phyloP scores from a whole-genome alignment of 2,888 invertebrate species.

The Catocala nupta region DNA sequence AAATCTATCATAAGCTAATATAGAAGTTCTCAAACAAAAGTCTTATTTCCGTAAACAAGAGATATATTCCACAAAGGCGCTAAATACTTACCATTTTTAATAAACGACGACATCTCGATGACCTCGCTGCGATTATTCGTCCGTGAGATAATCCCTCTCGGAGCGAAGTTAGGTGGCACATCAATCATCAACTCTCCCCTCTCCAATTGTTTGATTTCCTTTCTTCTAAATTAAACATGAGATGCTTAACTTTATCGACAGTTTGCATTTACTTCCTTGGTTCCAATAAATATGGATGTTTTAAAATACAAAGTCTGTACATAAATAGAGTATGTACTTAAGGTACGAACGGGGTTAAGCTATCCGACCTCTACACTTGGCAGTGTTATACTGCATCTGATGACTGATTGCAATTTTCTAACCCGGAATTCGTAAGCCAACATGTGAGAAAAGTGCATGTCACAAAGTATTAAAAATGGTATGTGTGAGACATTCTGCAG shows the following conservation, averaged over 20 bases:
- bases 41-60: neutral
- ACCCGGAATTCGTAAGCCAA: slow-evolving; percentile 4
- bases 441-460: slow-evolving; percentile 9
- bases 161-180: slow-evolving; percentile 29
- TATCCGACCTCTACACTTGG: slow-evolving; percentile 4
- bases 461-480: neutral
- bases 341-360: neutral
- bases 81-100: slow-evolving; percentile 10
- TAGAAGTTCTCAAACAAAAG: too few species aligned
- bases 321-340: neutral
- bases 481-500: too few species aligned
- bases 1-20: too few species aligned
- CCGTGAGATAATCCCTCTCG: slow-evolving; percentile 32
- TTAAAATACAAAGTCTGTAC: neutral
- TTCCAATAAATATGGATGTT: neutral
- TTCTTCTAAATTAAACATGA: slow-evolving; percentile 36
- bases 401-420: slow-evolving; percentile 11
- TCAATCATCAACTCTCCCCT: slow-evolving; percentile 41
- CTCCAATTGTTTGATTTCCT: slow-evolving; percentile 37
- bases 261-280: neutral
- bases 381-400: slow-evolving; percentile 15
- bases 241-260: slow-evolving; percentile 18
- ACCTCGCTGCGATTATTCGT: slow-evolving; percentile 23
- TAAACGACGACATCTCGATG: slow-evolving; percentile 22
- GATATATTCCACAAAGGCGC: slow-evolving; percentile 6